Percentiles rank a stretch among this genome's conserved stretches.
Evolutionary conservation across 2,888 invertebrate genomes (phyloP).

Genomic region (Leptinotarsa juncta): DNA sequence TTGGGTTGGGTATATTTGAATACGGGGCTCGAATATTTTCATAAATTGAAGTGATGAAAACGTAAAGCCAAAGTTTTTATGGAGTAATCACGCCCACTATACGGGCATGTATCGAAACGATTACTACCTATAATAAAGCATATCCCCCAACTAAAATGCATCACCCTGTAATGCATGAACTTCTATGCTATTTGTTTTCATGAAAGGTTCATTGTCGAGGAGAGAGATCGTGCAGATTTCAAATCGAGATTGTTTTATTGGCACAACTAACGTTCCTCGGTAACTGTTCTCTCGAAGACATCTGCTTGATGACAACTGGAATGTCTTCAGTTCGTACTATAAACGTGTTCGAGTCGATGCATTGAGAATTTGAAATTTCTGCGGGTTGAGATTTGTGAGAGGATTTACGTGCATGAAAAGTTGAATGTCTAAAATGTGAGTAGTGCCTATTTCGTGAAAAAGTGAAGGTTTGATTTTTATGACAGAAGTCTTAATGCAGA

Average conservation of each 20-base stretch:
- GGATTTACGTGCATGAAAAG: constrained; percentile 3
- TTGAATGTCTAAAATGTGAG: constrained; percentile 20
- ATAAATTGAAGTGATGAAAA: no score
- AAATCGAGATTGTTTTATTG: constrained; percentile 40
- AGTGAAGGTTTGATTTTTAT: no score
- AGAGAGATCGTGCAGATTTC: constrained; percentile 35
- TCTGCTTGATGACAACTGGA: constrained; percentile 40
- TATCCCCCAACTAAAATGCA: background rate
- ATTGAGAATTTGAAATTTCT: background rate
- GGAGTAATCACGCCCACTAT: no score
- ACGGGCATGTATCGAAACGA: no score
- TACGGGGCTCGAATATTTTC: no score
- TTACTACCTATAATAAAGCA: background rate
- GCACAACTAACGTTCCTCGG: constrained; percentile 46
- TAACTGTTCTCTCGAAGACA: constrained; percentile 44
- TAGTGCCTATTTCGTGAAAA: background rate
- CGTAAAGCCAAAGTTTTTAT: no score
- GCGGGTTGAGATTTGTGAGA: constrained; percentile 11
- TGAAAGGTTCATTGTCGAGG: constrained; percentile 32
- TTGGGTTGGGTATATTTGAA: no score
- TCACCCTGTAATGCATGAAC: constrained; percentile 4
- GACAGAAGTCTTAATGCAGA: no score
- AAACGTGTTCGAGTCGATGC: constrained; percentile 16
- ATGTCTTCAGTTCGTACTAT: constrained; percentile 12
- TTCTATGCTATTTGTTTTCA: constrained; percentile 14